These are phyloP conservation scores for Hydrolagus affinis DNA, from an alignment of 2,113 vertebrate species.

Conservation along the genomic window DNA sequence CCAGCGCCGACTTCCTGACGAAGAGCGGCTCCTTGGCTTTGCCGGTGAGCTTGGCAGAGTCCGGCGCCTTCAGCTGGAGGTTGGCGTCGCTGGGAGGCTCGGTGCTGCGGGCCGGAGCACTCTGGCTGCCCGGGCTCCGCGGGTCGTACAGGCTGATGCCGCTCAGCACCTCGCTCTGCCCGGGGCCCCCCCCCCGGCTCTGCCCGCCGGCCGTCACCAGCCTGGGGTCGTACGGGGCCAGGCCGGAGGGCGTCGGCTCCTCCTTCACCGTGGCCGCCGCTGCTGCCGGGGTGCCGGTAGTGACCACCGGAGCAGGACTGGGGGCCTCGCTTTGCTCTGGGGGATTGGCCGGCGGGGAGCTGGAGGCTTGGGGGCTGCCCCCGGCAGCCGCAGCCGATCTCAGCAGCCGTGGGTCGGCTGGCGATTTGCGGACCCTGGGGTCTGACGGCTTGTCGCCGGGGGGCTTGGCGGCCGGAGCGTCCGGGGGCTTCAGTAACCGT, in stretches of 20 bases:
- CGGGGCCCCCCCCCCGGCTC: slow-evolving; percentile 40
- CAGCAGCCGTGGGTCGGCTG: slow-evolving; percentile 69
- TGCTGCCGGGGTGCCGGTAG: slow-evolving; percentile 25
- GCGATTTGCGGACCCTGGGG: slow-evolving; percentile 67
- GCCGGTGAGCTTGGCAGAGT: slow-evolving; percentile 35
- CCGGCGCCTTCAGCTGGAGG: slow-evolving; percentile 45
- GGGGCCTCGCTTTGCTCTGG: not conserved
- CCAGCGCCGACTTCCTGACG: slow-evolving; percentile 73
- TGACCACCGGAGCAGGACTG: not conserved
- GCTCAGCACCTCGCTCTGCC: slow-evolving; percentile 76
- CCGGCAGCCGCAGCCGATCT: slow-evolving; percentile 45
- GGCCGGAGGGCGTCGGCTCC: slow-evolving; percentile 38
- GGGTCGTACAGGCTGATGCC: slow-evolving; percentile 85
- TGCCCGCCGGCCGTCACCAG: slow-evolving; percentile 60
- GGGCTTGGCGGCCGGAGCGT: slow-evolving; percentile 46
- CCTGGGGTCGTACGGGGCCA: slow-evolving; percentile 78
- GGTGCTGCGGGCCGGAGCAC: slow-evolving; percentile 38
- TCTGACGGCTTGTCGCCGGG: slow-evolving; percentile 68
- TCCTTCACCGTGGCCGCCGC: slow-evolving; percentile 20
- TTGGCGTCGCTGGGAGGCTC: slow-evolving; percentile 34
- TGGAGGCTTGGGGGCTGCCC: not conserved
- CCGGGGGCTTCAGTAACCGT: slow-evolving; percentile 80
- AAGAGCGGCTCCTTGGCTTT: slow-evolving; percentile 80
- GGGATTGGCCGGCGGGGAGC: not conserved
- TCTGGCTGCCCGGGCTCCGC: slow-evolving; percentile 58